Percentiles rank a stretch among this genome's conserved stretches.
These are phyloP conservation scores for Phenganax subtilis DNA, from an alignment of 92 coral and sea anemone species.

Conservation along the genomic window DNA sequence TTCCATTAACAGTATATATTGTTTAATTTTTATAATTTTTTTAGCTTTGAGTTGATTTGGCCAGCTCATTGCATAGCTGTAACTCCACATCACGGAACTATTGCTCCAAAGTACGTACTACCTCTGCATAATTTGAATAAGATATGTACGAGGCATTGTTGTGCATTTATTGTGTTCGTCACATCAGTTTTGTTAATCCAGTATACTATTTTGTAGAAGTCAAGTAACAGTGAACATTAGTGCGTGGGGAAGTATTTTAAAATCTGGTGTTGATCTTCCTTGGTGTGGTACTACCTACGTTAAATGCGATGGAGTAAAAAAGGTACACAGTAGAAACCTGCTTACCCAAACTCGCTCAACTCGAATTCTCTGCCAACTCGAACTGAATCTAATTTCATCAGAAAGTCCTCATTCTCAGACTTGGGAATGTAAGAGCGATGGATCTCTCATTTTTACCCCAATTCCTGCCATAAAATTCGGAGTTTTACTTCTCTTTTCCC, in stretches of 20 bases:
- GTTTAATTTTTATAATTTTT: constrained; percentile 14
- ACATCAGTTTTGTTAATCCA: not conserved
- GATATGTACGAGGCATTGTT: too few species aligned
- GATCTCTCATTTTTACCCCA: too few species aligned
- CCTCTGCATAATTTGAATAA: not conserved
- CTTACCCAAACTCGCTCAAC: not conserved
- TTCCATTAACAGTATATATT: not conserved
- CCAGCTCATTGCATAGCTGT: constrained; percentile 83
- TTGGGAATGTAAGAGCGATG: too few species aligned
- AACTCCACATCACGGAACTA: constrained; percentile 88
- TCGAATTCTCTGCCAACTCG: not conserved
- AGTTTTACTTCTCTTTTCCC: too few species aligned
- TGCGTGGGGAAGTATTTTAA: constrained; percentile 62
- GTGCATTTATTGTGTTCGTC: too few species aligned
- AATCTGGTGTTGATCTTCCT: constrained; percentile 69
- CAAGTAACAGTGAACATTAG: constrained; percentile 78
- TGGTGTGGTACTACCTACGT: constrained; percentile 94
- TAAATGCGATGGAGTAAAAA: constrained; percentile 80
- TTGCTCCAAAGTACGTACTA: constrained; percentile 71
- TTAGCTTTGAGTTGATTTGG: constrained; percentile 95
- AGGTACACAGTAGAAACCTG: constrained; percentile 36
- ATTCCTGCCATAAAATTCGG: too few species aligned
- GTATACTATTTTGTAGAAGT: constrained; percentile 55
- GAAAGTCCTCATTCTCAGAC: too few species aligned
- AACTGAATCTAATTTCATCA: too few species aligned